Evolutionary conservation across 30 jellyfish, hydroid and myxozoan genomes (phyloP), one percentile per base, ranked within the genome.

Genomic region (Hydra vulgaris): DNA sequence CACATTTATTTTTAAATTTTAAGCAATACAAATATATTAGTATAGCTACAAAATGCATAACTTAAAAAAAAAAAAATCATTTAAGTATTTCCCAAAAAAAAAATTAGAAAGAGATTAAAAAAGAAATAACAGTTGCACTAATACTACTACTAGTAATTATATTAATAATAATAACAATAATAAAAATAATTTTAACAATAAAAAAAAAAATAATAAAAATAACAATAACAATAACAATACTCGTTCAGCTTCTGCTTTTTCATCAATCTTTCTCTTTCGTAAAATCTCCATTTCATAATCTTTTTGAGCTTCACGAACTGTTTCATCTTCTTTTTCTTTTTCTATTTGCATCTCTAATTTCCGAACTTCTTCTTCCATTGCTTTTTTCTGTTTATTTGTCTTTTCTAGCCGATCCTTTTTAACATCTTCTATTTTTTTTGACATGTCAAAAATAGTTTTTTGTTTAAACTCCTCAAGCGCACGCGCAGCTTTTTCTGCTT

Each of bases 401-500:
- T 80, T 80, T 66, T 19, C 27, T 26, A 18, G 68, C 0, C 87
- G 87, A 5, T 27, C 3, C 8, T 16, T 7, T 68, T 68, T 68
- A 23, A 68, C 75, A n/a, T 68, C 86, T 7, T 84, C 96, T 23
- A 92, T 87, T 79, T 87, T 87, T 1, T 87, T 53, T 4, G 98
- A 96, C 67, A 92, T 92, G 24, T 92, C 98, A 74, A 86, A 87
- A 81, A 86, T 78, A 17, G 95, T 84, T 21, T 84, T 79, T 71
- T 92, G 94, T n/a, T 95, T 84, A 76, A 88, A 92, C 26, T 86
- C 87, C 17, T 81, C 80, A 17, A 94, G 94, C 0, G 96, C 96
- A 23, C 25, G 78, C 15, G 94, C 89, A 8, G 98, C 98, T 53
- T 84, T 88, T 71, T 86, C 95, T 52, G 96, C 98, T 81, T 92